Base-by-base conservation (phyloP, 2,888 invertebrate species). In the Napeogenes inachia region DNA sequence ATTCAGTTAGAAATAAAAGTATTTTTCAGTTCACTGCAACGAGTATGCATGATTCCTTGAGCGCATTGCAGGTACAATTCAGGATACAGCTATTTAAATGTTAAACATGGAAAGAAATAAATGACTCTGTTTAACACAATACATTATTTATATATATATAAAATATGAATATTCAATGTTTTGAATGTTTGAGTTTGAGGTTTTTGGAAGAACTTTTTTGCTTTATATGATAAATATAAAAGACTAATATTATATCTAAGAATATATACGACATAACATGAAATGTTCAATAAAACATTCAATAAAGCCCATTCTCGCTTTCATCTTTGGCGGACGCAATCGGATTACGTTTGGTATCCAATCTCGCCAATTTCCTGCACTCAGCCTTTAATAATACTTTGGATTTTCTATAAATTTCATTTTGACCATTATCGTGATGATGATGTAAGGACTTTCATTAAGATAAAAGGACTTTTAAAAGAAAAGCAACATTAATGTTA, bases 301-400 rank as follows among this genome's bases (percentile, higher is more conserved):
- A 63, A 60, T 68, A 57, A 65, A 61, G 45, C 42, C 50, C 45
- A 60, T 60, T 58, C 60, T 63, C 59, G 50, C 60, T 65, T 68
- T 63, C 62, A 63, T 63, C 59, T 59, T 62, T 61, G 53, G 33
- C 35, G 57, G 57, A 54, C 56, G 58, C 60, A 70, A 72, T 70
- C 62, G 60, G 66, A 68, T 71, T 70, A 70, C 63, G 61, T 56
- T 63, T 21, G 53, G 56, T 60, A 60, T 64, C 50, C 65, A 68
- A 69, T 70, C 62, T 58, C 56, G 56, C 54, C 62, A 67, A 64
- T 70, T 69, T 67, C 63, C 59, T 56, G 59, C 60, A 60, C 38
- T 57, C 42, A n/a, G 13, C 50, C 50, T 30, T 8, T 50, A 50
- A 50, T 38, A 38, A 58, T 35, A 47, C 57, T 58, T 50, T 50